A percentile compares a stretch with the other conserved stretches of the same genome.
These are phyloP conservation scores for Pseudonaja textilis DNA, from an alignment of 2,113 vertebrate genomes.

Conservation along the genomic window DNA sequence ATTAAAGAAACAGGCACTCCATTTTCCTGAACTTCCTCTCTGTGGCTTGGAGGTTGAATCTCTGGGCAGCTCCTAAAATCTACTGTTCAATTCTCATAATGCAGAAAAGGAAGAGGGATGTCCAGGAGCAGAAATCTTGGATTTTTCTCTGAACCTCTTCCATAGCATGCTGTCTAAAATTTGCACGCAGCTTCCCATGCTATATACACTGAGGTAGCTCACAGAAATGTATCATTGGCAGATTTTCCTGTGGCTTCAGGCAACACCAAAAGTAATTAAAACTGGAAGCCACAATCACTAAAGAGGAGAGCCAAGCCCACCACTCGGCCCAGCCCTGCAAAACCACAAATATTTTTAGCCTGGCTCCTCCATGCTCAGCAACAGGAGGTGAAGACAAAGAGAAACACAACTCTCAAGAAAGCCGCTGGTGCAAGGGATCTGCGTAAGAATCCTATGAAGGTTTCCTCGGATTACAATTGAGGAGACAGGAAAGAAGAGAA, in stretches of 20 bases:
- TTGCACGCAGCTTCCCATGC: background rate
- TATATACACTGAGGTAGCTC: background rate
- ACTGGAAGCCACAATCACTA: constrained; percentile 43
- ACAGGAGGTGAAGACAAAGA: background rate
- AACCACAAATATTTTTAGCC: constrained; percentile 58
- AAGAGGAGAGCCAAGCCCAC: constrained; percentile 47
- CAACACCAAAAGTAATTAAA: constrained; percentile 30
- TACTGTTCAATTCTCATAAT: background rate
- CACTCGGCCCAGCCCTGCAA: constrained; percentile 32
- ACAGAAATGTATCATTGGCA: background rate
- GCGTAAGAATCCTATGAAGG: constrained; percentile 44
- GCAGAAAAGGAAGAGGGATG: background rate
- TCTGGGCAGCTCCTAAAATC: background rate
- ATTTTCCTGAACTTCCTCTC: background rate
- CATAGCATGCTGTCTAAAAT: background rate
- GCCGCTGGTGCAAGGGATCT: background rate
- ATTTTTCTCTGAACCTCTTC: background rate
- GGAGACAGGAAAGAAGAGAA: constrained; percentile 29
- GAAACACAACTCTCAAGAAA: constrained; percentile 22
- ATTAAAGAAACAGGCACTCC: background rate
- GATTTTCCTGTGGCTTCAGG: constrained; percentile 26
- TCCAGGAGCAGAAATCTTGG: background rate
- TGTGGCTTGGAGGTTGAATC: background rate
- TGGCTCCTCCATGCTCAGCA: constrained; percentile 46
- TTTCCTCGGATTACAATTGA: constrained; percentile 29